Conservation (phyloP, 2,113 vertebrate genomes). For the Sylvicapra grimmia region DNA sequence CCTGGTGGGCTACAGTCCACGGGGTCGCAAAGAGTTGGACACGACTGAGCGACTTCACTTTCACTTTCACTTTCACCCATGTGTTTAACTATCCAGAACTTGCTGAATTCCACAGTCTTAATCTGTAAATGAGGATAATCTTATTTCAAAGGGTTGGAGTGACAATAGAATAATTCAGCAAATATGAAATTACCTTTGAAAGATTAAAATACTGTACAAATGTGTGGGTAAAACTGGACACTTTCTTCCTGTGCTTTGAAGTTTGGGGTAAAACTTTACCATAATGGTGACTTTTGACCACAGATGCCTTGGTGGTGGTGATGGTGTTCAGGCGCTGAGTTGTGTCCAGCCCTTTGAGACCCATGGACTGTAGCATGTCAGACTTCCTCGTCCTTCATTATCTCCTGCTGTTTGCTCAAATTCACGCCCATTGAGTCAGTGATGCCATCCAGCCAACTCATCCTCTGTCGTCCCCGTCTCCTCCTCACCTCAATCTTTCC, state of each 20-base stretch:
- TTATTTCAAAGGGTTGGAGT: background rate
- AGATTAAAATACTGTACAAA: background rate
- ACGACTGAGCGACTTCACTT: too few species aligned
- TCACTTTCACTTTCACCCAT: too few species aligned
- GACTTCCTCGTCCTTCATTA: background rate
- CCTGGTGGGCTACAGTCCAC: too few species aligned
- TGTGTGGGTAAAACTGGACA: background rate
- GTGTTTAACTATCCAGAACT: background rate
- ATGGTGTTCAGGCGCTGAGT: background rate
- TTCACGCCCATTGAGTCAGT: background rate
- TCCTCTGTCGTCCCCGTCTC: background rate
- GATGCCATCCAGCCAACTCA: background rate
- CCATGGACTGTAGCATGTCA: background rate
- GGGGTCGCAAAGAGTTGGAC: too few species aligned
- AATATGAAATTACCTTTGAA: background rate
- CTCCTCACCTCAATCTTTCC: background rate
- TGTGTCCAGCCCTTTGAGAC: background rate
- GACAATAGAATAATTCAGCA: background rate
- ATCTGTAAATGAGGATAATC: background rate
- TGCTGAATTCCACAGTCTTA: background rate
- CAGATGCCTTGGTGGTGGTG: background rate
- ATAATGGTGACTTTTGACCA: background rate
- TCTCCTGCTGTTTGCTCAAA: background rate
- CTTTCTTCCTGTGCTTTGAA: background rate
- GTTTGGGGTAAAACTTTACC: background rate